These are phyloP conservation scores for Drosophila barbarae DNA, from an alignment of 2,888 invertebrate species.

Conservation along the genomic window DNA sequence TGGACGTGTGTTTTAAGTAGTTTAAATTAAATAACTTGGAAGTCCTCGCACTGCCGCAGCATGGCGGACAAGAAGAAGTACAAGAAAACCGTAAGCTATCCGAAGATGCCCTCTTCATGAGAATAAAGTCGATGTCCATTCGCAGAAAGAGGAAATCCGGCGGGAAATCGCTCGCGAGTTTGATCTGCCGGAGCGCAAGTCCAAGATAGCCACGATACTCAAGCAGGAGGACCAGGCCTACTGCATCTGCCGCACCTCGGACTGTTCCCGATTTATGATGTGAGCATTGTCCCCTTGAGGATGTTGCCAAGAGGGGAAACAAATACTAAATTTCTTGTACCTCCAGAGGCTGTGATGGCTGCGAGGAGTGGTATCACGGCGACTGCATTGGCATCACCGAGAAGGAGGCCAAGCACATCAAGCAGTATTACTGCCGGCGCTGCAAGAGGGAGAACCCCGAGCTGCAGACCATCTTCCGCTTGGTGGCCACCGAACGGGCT, in stretches of 20 bases:
- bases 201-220: constrained; percentile 91
- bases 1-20: constrained; percentile 2
- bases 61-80: constrained; percentile 40
- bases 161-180: constrained; percentile 89
- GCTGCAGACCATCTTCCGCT: constrained; percentile 82
- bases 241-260: constrained; percentile 96
- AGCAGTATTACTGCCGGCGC: constrained; percentile 94
- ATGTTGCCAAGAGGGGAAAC: too few species aligned
- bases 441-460: constrained; percentile 91
- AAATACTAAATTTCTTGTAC: fast-evolving
- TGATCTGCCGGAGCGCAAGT: constrained; percentile 92
- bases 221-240: constrained; percentile 96
- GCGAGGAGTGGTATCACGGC: constrained; percentile 99
- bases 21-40: not conserved
- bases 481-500: constrained; percentile 73
- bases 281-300: constrained; percentile 81
- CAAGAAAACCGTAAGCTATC: constrained; percentile 34
- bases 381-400: constrained; percentile 98
- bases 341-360: constrained; percentile 93
- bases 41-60: not conserved
- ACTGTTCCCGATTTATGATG: constrained; percentile 98
- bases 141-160: constrained; percentile 84
- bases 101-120: not conserved
- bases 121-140: not conserved
- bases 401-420: constrained; percentile 94